Evolutionary conservation across 2,113 vertebrate species (phyloP).

Genomic region (Phaethon lepturus): DNA sequence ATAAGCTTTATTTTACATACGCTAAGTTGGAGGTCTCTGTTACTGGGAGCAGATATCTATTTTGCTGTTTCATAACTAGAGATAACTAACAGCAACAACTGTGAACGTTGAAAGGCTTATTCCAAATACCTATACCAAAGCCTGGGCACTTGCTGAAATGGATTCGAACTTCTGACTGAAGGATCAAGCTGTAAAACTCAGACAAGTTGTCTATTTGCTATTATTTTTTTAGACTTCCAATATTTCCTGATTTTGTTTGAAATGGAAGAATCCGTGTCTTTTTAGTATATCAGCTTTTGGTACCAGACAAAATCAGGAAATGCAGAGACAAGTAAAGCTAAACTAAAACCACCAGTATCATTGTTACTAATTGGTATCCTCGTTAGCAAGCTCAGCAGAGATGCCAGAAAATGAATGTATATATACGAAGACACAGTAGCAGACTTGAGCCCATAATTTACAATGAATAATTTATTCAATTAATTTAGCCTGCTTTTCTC

Average conservation of each 20-base stretch:
- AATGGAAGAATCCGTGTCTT: background rate
- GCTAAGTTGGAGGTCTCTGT: background rate
- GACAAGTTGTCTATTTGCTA: background rate
- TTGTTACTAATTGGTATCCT: conserved; percentile 61
- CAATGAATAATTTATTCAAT: conserved; percentile 66
- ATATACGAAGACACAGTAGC: background rate
- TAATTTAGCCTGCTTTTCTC: conserved; percentile 59
- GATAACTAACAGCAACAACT: background rate
- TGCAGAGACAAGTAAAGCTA: conserved; percentile 1
- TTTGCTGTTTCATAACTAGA: background rate
- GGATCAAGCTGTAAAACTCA: background rate
- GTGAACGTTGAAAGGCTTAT: background rate
- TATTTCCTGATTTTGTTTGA: background rate
- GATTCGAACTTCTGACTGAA: background rate
- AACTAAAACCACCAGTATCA: conserved; percentile 18
- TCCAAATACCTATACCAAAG: background rate
- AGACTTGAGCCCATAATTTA: conserved; percentile 40
- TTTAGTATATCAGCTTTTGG: background rate
- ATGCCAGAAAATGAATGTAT: conserved; percentile 45
- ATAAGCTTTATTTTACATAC: background rate
- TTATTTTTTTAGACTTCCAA: background rate
- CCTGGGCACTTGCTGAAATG: background rate
- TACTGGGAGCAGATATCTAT: background rate
- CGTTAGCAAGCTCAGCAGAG: conserved; percentile 56
- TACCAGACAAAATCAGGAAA: conserved; percentile 3